Conservation (phyloP, 2,888 invertebrate genomes). For the Brenthis daphne region DNA sequence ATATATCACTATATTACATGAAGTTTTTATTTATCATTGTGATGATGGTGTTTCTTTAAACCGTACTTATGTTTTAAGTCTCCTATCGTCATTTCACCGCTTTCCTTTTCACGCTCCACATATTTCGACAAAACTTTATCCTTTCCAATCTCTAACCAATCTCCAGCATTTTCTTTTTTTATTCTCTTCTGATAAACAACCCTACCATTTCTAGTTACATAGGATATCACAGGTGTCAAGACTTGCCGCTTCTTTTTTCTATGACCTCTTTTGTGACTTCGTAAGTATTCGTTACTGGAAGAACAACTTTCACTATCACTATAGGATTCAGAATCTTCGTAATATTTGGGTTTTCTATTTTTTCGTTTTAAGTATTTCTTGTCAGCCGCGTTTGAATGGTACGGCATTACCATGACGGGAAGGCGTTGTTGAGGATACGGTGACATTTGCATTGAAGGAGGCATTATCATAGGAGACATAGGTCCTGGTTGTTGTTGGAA, state of each 20-base stretch:
- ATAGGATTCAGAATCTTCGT: conserved; percentile 33
- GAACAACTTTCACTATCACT: conserved; percentile 40
- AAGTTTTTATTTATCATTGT: conserved; percentile 25
- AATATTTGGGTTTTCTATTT: conserved; percentile 42
- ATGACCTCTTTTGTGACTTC: conserved; percentile 28
- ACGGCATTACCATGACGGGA: conserved; percentile 68
- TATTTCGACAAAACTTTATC: conserved; percentile 37
- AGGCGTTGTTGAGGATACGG: conserved; percentile 50
- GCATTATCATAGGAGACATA: conserved; percentile 40
- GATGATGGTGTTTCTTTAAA: conserved; percentile 36
- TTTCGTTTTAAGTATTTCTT: conserved; percentile 43
- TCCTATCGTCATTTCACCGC: conserved; percentile 42
- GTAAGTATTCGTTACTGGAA: conserved; percentile 38
- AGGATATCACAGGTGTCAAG: conserved; percentile 70
- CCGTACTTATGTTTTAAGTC: conserved; percentile 41
- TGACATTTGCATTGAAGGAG: conserved; percentile 40
- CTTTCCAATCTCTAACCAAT: conserved; percentile 60
- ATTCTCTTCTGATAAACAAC: conserved; percentile 72
- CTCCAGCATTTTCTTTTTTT: conserved; percentile 62
- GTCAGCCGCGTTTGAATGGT: conserved; percentile 53
- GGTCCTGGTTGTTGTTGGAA: conserved; percentile 26
- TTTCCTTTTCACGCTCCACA: conserved; percentile 38
- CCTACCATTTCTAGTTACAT: conserved; percentile 67
- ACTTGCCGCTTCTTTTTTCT: conserved; percentile 50
- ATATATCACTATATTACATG: no score